These are phyloP conservation scores for Heliconius ismenius DNA, from an alignment of 2,888 invertebrate genomes.

Conservation along the genomic window DNA sequence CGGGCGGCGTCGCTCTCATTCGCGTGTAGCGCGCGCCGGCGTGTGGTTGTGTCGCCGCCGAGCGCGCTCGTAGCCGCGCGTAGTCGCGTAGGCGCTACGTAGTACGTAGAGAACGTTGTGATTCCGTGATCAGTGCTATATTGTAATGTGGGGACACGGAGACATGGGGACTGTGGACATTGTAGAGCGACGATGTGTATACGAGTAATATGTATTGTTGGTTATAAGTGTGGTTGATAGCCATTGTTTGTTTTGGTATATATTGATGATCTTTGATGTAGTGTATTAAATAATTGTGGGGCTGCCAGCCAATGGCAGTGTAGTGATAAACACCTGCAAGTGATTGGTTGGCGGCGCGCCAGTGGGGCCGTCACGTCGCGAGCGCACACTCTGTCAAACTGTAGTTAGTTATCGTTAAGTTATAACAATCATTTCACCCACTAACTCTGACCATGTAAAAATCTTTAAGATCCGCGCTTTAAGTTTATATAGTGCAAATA, in stretches of 20 bases:
- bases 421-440: neutral
- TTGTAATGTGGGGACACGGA: neutral
- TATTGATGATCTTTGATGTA: neutral
- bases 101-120: neutral
- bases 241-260: neutral
- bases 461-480: neutral
- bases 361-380: conserved; percentile 9
- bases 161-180: neutral
- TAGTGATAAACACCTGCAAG: conserved; percentile 18
- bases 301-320: conserved; percentile 16
- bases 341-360: conserved; percentile 30
- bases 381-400: neutral
- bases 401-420: neutral
- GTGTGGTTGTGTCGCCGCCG: neutral
- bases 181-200: neutral
- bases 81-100: neutral
- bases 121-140: neutral
- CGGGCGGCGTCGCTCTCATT: conserved; percentile 6
- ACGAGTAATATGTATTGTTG: neutral
- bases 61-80: neutral
- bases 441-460: neutral
- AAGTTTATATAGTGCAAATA: neutral
- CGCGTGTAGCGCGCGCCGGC: neutral
- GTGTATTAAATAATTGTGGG: conserved; percentile 20
- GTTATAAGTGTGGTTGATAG: neutral